Percentiles rank a stretch among this genome's conserved stretches.
Conservation (phyloP, 2,888 invertebrate genomes). For the Griposia aprilina region DNA sequence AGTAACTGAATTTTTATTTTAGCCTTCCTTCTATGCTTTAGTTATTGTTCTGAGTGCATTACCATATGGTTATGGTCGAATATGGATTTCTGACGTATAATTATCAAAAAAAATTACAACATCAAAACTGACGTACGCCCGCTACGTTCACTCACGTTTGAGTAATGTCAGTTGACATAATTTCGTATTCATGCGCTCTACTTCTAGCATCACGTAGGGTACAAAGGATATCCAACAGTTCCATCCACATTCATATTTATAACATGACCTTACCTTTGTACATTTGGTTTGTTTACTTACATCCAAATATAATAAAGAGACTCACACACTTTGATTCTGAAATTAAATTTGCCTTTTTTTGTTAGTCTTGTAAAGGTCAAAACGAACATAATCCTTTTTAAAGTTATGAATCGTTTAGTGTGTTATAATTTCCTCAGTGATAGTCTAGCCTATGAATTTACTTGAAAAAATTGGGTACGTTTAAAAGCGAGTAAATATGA, state of each 20-base stretch:
- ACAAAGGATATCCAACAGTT: slow-evolving; percentile 45
- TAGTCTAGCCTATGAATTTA: not conserved
- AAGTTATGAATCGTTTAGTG: slow-evolving; percentile 14
- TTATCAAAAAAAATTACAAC: not conserved
- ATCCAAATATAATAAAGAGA: slow-evolving; percentile 6
- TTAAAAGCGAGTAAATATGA: not conserved
- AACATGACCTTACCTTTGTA: slow-evolving; percentile 44
- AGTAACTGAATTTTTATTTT: no score
- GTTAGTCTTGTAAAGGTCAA: no score
- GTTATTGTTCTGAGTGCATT: no score
- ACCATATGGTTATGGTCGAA: not conserved
- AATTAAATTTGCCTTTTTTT: slow-evolving; percentile 21
- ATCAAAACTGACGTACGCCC: not conserved
- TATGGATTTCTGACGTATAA: not conserved
- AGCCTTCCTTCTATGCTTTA: no score
- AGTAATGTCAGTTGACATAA: slow-evolving; percentile 40
- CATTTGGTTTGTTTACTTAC: slow-evolving; percentile 33
- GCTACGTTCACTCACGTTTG: slow-evolving; percentile 17
- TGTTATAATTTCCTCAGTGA: not conserved
- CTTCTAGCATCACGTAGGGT: slow-evolving; percentile 24
- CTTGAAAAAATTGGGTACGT: not conserved
- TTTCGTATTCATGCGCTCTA: slow-evolving; percentile 54
- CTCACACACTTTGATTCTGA: slow-evolving; percentile 26
- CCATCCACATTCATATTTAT: slow-evolving; percentile 58
- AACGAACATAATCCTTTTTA: no score